Conservation (phyloP, 2,888 invertebrate species). For the Dastarcus helophoroides region DNA sequence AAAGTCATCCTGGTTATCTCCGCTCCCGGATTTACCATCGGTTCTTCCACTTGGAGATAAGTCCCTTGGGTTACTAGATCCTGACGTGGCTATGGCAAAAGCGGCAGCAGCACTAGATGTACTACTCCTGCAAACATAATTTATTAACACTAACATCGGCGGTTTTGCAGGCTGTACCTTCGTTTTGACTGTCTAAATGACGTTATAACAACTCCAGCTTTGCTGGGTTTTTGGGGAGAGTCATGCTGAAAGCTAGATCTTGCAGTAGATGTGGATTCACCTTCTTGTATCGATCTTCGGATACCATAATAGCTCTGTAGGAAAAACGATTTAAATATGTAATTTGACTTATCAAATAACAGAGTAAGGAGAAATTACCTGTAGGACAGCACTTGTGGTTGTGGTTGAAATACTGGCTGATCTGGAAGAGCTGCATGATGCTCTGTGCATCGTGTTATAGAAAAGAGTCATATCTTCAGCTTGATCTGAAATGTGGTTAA, state of each 20-base stretch:
- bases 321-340: conserved; percentile 11
- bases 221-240: conserved; percentile 47
- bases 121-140: conserved; percentile 61
- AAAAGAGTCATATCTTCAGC: conserved; percentile 21
- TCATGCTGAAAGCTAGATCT: conserved; percentile 52
- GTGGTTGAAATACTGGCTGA: conserved; percentile 33
- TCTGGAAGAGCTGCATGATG: conserved; percentile 31
- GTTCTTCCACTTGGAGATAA: conserved; percentile 37
- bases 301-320: conserved; percentile 40
- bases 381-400: conserved; percentile 26
- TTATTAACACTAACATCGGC: conserved; percentile 1
- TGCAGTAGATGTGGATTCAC: conserved; percentile 36
- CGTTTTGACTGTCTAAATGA: conserved; percentile 80
- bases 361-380: conserved; percentile 25
- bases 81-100: conserved; percentile 85
- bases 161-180: conserved; percentile 46
- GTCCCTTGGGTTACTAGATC: conserved; percentile 71
- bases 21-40: conserved; percentile 25
- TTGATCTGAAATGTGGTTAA: conserved; percentile 17
- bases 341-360: conserved; percentile 3
- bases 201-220: conserved; percentile 84
- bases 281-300: conserved; percentile 39
- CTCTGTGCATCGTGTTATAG: conserved; percentile 25
- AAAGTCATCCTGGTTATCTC: conserved; percentile 33
- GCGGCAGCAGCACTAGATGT: conserved; percentile 80